Evolutionary conservation across 2,797 vertebrate genomes (phyloP).

Genomic region (Mycteria americana): DNA sequence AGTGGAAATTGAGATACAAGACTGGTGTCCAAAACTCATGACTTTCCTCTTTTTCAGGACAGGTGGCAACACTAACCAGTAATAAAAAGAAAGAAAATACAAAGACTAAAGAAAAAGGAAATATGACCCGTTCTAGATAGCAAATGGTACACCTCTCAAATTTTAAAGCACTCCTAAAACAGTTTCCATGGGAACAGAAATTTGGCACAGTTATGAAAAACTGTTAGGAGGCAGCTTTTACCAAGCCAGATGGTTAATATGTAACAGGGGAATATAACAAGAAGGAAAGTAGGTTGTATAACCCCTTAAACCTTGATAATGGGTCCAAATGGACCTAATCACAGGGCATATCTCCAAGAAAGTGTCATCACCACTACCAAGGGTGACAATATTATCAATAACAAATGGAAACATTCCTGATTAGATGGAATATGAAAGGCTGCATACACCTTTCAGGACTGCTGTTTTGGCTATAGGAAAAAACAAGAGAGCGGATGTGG

Average conservation of each 20-base stretch:
- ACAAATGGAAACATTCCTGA: not conserved
- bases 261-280: constrained; percentile 23
- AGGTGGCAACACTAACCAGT: not conserved
- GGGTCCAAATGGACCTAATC: constrained; percentile 33
- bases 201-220: constrained; percentile 64
- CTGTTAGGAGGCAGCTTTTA: constrained; percentile 50
- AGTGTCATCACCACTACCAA: not conserved
- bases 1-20: not conserved
- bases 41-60: not conserved
- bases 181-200: constrained; percentile 73
- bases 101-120: not conserved
- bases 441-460: not conserved
- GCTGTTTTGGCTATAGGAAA: not conserved
- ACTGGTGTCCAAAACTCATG: not conserved
- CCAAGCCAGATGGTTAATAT: constrained; percentile 66
- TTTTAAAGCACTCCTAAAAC: constrained; percentile 60
- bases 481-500: not conserved
- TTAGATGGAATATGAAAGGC: not conserved
- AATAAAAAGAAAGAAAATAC: not conserved
- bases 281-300: constrained; percentile 28
- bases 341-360: constrained; percentile 8
- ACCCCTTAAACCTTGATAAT: constrained; percentile 34
- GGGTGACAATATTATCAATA: not conserved
- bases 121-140: not conserved
- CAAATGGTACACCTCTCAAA: constrained; percentile 33